Conservation (phyloP, 2,888 invertebrate genomes). For the Heliconius sara region DNA sequence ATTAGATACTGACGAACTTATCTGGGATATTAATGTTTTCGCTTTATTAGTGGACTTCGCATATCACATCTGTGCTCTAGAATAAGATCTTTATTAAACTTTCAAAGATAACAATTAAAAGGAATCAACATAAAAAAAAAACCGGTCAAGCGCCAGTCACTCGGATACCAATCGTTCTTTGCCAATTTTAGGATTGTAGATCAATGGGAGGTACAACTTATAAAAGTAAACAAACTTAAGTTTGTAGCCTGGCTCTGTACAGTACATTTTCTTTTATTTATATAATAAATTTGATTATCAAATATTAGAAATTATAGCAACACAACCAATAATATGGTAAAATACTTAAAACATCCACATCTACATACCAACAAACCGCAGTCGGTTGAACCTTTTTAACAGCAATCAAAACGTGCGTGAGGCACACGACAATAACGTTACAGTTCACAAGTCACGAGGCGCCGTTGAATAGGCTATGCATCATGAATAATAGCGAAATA, state of each 20-base stretch:
- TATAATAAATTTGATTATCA: background rate
- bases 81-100: background rate
- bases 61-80: background rate
- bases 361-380: constrained; percentile 52
- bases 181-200: too few species aligned
- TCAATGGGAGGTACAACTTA: too few species aligned
- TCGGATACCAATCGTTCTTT: too few species aligned
- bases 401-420: constrained; percentile 70
- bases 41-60: constrained; percentile 3
- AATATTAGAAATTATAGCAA: background rate
- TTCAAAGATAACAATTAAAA: background rate
- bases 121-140: too few species aligned
- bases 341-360: constrained; percentile 51
- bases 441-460: constrained; percentile 78
- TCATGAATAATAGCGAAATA: constrained; percentile 62
- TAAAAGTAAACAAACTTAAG: too few species aligned
- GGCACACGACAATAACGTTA: constrained; percentile 75
- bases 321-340: background rate
- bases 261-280: background rate
- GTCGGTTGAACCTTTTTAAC: constrained; percentile 62
- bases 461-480: constrained; percentile 63
- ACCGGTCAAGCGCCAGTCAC: too few species aligned
- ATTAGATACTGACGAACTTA: constrained; percentile 39
- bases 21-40: constrained; percentile 21
- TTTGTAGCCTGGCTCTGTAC: background rate